Base-by-base conservation (phyloP, 2,797 vertebrate species). In the Tinamus major region DNA sequence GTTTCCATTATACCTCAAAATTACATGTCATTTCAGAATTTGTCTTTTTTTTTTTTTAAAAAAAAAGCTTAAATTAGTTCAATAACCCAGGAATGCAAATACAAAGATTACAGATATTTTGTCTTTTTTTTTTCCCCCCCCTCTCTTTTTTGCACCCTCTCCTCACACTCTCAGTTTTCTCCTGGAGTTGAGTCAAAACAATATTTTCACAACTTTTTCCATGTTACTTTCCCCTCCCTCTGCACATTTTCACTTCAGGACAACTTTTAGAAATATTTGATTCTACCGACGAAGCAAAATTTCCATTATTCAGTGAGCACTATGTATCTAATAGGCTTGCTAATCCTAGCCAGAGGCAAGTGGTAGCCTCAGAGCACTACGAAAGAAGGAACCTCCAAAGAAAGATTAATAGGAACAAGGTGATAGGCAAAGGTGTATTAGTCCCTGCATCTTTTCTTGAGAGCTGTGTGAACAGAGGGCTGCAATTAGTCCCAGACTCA, bases 401-500 rank as follows among this genome's bases (percentile, higher is more conserved):
- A 59, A 94, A 96, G 91, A 85, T 67, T 91, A 95, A 87, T 70
- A 80, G 63, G 51, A 71, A 80, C 0, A 63, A 89, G 90, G 90
- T 69, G 86, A 93, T 69, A 95, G 79, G 79, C 82, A 94, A 96
- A 92, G 83, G 74, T 91, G 48, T 79, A 79, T 87, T 72, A 84
- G 19, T 75, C 77, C 79, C 85, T 74, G 80, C 6, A n/a, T 27
- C 62, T 87, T 91, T 83, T 89, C 69, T 89, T 76, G 35, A 87
- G 59, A 89, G 51, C 42, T 87, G 27, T 70, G 67, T 83, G 63
- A 74, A 92, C 21, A 80, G 77, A 75, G 63, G 83, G 1, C 35
- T 81, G 14, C 92, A 94, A 95, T 95, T 87, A 93, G 89, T 95
- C 95, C 91, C 96, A 96, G 87, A 89, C 67, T 79, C 48, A 81